Conservation (phyloP, 2,888 invertebrate species). For the Dioctria linearis region DNA sequence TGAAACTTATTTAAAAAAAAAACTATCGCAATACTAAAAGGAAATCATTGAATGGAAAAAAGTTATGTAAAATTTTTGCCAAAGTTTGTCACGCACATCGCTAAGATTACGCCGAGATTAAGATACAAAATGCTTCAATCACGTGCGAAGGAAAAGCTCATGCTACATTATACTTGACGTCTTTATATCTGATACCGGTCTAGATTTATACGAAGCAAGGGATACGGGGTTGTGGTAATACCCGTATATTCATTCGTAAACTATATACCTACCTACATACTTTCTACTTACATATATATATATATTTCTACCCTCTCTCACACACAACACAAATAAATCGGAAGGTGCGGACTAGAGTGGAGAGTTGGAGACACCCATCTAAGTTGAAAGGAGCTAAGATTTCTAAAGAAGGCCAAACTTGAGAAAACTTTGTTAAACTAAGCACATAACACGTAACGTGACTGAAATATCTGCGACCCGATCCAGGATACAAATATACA, state of each 20-base stretch:
- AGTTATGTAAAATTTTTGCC: conserved; percentile 54
- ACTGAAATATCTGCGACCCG: conserved; percentile 55
- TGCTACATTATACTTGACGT: conserved; percentile 30
- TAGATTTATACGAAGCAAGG: neutral
- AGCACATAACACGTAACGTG: conserved; percentile 58
- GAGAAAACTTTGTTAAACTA: conserved; percentile 57
- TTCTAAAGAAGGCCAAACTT: conserved; percentile 50
- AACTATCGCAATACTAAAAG: conserved; percentile 19
- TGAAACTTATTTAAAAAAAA: neutral
- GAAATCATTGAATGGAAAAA: conserved; percentile 38
- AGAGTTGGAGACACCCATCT: conserved; percentile 12
- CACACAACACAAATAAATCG: conserved; percentile 21
- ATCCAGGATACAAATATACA: conserved; percentile 28
- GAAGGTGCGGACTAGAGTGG: conserved; percentile 35
- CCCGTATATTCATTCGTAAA: no score
- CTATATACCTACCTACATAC: neutral
- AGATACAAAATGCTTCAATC: conserved; percentile 56
- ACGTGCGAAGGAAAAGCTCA: conserved; percentile 52
- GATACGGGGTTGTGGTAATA: neutral
- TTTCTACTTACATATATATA: conserved; percentile 21
- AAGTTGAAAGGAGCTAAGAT: conserved; percentile 44
- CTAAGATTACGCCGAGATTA: conserved; percentile 53
- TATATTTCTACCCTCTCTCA: no score
- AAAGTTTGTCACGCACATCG: conserved; percentile 58
- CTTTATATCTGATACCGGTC: conserved; percentile 10